Percentiles rank a stretch among this genome's conserved stretches.
These are phyloP conservation scores for Girardinichthys multiradiatus DNA, from an alignment of 2,113 vertebrate genomes.

Conservation along the genomic window DNA sequence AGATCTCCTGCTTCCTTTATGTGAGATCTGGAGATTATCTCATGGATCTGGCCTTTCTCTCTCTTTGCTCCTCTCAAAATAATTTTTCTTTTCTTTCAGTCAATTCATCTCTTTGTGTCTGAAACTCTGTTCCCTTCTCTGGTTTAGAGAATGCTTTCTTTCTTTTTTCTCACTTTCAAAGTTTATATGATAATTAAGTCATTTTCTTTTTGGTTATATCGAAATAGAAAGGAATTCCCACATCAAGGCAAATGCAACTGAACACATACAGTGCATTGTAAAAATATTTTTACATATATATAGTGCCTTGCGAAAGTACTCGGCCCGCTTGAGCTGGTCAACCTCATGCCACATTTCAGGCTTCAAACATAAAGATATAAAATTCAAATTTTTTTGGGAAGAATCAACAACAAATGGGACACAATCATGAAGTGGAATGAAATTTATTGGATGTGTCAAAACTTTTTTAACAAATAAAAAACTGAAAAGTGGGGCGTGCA, in stretches of 20 bases:
- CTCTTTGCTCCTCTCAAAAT: conserved; percentile 35
- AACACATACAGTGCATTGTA: not conserved
- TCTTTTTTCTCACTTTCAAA: conserved; percentile 31
- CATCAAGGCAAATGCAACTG: not conserved
- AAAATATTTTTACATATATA: no score
- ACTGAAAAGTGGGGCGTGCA: no score
- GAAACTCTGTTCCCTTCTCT: conserved; percentile 52
- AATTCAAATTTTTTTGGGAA: no score
- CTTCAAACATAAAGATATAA: no score
- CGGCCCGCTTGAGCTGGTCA: no score
- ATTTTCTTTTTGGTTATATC: no score
- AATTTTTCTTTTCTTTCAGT: conserved; percentile 40
- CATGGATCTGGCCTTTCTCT: conserved; percentile 53
- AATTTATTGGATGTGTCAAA: no score
- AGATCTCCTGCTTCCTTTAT: conserved; percentile 66
- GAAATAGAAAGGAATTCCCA: not conserved
- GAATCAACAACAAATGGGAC: no score
- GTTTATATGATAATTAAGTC: conserved; percentile 29
- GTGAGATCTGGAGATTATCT: conserved; percentile 65
- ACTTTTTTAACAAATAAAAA: no score
- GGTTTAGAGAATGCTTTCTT: not conserved
- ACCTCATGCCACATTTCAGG: no score
- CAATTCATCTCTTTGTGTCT: conserved; percentile 56
- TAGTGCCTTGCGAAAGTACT: no score
- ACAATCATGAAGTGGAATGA: no score